These are phyloP conservation scores for Trochalopteron elliotii DNA, from an alignment of 2,113 vertebrate species.

Conservation along the genomic window DNA sequence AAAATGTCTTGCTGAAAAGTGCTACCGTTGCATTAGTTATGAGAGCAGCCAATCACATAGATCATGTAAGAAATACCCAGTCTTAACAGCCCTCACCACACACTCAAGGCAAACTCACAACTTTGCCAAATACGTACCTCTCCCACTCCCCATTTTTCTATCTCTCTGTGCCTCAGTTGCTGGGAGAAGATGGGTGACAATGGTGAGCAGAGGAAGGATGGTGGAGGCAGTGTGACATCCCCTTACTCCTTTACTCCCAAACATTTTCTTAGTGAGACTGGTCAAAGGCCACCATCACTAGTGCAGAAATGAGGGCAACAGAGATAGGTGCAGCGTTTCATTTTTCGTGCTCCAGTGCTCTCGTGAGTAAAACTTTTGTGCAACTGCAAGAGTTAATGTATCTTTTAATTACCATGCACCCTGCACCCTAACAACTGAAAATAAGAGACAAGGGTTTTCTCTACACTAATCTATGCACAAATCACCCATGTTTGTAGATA, in stretches of 20 bases:
- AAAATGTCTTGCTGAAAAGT: neutral
- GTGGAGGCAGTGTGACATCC: neutral
- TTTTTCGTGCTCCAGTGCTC: neutral
- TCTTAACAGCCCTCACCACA: neutral
- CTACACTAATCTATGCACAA: neutral
- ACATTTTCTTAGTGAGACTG: neutral
- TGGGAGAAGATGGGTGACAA: neutral
- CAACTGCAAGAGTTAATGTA: neutral
- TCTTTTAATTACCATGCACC: neutral
- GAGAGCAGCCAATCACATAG: neutral
- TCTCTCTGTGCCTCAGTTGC: neutral
- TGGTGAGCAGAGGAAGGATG: neutral
- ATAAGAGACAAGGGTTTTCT: neutral
- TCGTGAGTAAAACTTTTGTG: neutral
- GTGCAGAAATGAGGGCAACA: neutral
- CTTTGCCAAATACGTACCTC: fast-evolving
- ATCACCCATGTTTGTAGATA: neutral
- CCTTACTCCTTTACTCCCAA: neutral
- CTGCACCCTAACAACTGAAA: neutral
- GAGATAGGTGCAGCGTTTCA: neutral
- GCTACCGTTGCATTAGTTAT: neutral
- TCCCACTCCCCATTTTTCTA: neutral
- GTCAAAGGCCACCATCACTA: neutral
- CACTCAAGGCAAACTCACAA: neutral
- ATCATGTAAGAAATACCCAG: neutral